Evolutionary conservation across 1,140 invertebrate genomes (phyloP), one percentile per base, ranked within the genome.

Genomic region (Papilio xuthus): DNA sequence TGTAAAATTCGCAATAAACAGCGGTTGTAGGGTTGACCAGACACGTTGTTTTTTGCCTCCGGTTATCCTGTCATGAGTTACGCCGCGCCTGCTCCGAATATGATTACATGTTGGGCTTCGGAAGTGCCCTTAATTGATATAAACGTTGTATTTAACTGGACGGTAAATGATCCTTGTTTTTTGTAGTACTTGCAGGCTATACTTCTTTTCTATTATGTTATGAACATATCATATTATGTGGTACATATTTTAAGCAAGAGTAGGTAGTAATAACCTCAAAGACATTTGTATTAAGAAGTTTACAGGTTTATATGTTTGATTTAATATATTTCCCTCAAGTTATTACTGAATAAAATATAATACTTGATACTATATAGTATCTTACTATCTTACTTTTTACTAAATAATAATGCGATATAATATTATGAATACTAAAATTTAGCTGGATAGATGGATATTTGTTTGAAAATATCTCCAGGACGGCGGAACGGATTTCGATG

Each of bases 71-170:
- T 88, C 86, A 90, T 91, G 91, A 93, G 92, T 93, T 93, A 92
- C 90, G 84, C 89, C 81, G 83, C 86, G 88, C 87, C 91, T 92
- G 91, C 87, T 81, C 85, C 83, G 89, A 92, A 92, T 93, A 92
- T 91, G 90, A 92, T 92, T 92, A 92, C 90, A 89, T 81, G 84
- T 85, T 88, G 85, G 84, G 87, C 88, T 88, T 89, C 86, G 90
- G 88, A 93, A 91, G 88, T 88, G 81, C 82, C 87, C 89, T 86
- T 92, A 93, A 93, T 91, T 87, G 90, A 92, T 92, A 93, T 90
- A 91, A 93, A 92, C 89, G 90, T 87, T 80, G 85, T 89, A 89
- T 90, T 92, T 90, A 90, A 91, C 84, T 80, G 84, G 82, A 83
- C 84, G 78, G 82, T 86, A 82, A 88, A 88, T 44, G 74, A 77